Evolutionary conservation across 2,888 invertebrate species (phyloP), one percentile per base, ranked within the genome.

Genomic region (Sturmia bella): DNA sequence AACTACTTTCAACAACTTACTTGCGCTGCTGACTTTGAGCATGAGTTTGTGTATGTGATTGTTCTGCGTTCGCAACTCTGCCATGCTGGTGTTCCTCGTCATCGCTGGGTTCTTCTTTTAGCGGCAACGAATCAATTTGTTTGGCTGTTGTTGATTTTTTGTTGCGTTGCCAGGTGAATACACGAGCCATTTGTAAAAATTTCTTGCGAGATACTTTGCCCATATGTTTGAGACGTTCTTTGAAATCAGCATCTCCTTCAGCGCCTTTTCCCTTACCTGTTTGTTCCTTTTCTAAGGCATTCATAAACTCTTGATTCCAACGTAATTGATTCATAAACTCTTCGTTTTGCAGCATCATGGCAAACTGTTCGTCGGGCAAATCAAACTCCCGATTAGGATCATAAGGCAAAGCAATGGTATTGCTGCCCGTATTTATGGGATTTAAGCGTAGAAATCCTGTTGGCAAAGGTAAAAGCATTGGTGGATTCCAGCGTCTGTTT

Each of bases 251-350:
- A 86, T 95, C 95, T 83, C 94, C 94, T 43, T 93, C 94, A 1
- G 92, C 61, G 32, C 93, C 92, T 64, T 93, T 93, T 27, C 91
- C 88, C 78, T 90, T 89, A 54, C 92, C 91, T 4, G 92, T 92
- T 86, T 93, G 93, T 92, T 96, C 96, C 88, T 94, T 95, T 87
- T 96, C 95, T 59, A 97, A 91, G 0, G 96, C 95, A 24, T 94
- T 94, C 92, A 97, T 94, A 88, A 97, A 97, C 87, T 97, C 96
- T 89, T 96, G 94, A 89, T 97, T 96, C 93, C 95, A 95, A 76
- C 96, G 92, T 41, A 97, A 91, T 87, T 97, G 96, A 54, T 95
- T 94, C 93, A 97, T 94, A 86, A 97, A 97, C 90, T 98, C 97
- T 88, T 96, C 96, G 87, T 97, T 97, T 89, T 97, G 97, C 73